Conservation (phyloP, 2,888 invertebrate genomes). For the Nomada goodeniana region DNA sequence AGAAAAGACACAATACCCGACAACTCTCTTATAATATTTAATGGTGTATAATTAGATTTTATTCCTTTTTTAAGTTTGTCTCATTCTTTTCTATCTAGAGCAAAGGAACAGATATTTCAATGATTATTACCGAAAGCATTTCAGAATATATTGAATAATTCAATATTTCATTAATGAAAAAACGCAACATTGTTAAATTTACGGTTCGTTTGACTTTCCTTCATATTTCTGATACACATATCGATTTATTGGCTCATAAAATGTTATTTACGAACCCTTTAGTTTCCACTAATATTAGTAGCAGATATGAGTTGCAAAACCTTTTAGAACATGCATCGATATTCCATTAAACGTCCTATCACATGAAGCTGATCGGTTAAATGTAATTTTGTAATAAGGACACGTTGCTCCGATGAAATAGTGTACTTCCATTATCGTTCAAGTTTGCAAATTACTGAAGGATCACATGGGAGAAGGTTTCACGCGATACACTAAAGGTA, state of each 20-base stretch:
- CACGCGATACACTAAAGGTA: background rate
- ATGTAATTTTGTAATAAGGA: constrained; percentile 48
- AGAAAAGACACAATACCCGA: too few relatives aligned
- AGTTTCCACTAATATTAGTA: constrained; percentile 53
- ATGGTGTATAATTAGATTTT: background rate
- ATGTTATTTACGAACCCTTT: constrained; percentile 57
- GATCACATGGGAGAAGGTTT: constrained; percentile 10
- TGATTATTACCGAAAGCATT: background rate
- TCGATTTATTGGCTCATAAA: constrained; percentile 58
- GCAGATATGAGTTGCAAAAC: constrained; percentile 50
- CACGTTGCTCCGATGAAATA: constrained; percentile 17
- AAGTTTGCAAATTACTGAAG: constrained; percentile 18
- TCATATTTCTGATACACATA: constrained; percentile 40
- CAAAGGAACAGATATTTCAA: background rate
- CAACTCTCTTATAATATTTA: too few relatives aligned
- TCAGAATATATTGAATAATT: background rate
- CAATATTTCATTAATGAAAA: background rate
- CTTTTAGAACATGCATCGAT: constrained; percentile 50
- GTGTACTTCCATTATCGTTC: constrained; percentile 14
- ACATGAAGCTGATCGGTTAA: constrained; percentile 33
- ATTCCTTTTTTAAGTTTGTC: background rate
- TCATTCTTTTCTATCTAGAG: background rate
- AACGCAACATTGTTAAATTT: constrained; percentile 19
- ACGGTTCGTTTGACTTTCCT: constrained; percentile 31
- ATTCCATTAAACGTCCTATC: constrained; percentile 42